phyloP scores from a whole-genome alignment of 2,888 invertebrate species.

The Polietes domitor region DNA sequence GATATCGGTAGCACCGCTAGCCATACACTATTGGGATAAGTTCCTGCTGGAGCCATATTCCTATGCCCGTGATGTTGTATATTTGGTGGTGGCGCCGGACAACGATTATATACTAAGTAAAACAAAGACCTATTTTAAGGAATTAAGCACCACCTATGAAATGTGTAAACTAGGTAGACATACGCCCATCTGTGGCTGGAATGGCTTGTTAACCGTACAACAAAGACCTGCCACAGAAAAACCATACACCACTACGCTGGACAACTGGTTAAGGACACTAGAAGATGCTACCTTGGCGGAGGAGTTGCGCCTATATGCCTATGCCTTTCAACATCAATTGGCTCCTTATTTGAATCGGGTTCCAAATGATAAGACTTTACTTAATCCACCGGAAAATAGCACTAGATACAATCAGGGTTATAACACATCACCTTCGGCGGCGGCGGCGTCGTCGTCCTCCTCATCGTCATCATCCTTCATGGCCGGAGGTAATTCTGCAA shows the following conservation, averaged over 20 bases:
- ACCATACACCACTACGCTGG: constrained; percentile 81
- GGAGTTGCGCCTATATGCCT: constrained; percentile 93
- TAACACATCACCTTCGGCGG: constrained; percentile 15
- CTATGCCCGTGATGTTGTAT: constrained; percentile 96
- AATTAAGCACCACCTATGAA: constrained; percentile 96
- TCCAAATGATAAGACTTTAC: constrained; percentile 87
- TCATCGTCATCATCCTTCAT: constrained; percentile 69
- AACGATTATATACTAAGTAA: constrained; percentile 90
- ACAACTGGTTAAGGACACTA: constrained; percentile 94
- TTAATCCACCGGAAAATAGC: constrained; percentile 84
- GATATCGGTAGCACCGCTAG: constrained; percentile 96
- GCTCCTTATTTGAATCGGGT: constrained; percentile 89
- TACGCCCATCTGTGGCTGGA: constrained; percentile 92
- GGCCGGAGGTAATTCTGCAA: constrained; percentile 40
- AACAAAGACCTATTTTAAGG: constrained; percentile 93
- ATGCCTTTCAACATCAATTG: constrained; percentile 88
- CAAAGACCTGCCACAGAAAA: constrained; percentile 76
- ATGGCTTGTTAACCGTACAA: constrained; percentile 93
- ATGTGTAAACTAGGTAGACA: constrained; percentile 96
- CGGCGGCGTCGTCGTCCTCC: constrained; percentile 70
- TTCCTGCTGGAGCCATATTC: constrained; percentile 98
- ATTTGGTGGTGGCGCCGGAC: constrained; percentile 96
- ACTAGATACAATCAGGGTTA: constrained; percentile 37
- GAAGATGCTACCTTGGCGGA: constrained; percentile 91
- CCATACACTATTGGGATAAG: constrained; percentile 97